phyloP scores from a whole-genome alignment of 2,888 invertebrate genomes.

The Mycalesis mineus region DNA sequence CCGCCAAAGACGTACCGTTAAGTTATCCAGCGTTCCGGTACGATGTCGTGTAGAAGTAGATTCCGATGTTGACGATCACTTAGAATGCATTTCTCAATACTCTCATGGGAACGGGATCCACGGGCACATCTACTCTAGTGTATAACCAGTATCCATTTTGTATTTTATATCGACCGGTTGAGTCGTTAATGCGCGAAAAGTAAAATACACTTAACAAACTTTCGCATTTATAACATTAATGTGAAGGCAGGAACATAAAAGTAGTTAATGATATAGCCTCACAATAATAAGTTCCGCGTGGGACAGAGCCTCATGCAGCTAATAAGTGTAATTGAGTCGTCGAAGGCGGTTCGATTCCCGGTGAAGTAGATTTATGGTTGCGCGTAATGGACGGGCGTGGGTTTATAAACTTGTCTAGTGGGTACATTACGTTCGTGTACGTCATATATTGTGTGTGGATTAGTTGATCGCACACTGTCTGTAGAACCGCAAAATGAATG shows the following conservation, averaged over 20 bases:
- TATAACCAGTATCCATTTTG: no score
- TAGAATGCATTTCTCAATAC: no score
- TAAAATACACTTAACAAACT: no score
- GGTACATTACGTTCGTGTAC: neutral
- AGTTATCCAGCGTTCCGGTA: no score
- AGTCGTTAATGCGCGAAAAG: neutral
- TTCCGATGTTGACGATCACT: no score
- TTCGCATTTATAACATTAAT: no score
- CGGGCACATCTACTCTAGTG: no score
- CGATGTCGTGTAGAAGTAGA: no score
- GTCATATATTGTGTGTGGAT: neutral
- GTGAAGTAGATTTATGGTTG: conserved; percentile 25
- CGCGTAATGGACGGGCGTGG: conserved; percentile 18
- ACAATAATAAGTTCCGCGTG: conserved; percentile 9
- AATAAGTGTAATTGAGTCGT: conserved; percentile 29
- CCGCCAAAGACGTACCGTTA: no score
- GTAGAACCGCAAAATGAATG: neutral
- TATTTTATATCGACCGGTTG: no score
- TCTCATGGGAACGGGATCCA: no score
- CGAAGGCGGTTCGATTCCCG: conserved; percentile 24
- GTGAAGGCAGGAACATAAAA: no score
- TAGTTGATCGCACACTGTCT: neutral
- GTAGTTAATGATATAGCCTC: neutral
- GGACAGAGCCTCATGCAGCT: conserved; percentile 12
- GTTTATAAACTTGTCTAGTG: conserved; percentile 9